These are phyloP conservation scores for Crossocerus cetratus DNA, from an alignment of 2,888 invertebrate species.

Conservation along the genomic window DNA sequence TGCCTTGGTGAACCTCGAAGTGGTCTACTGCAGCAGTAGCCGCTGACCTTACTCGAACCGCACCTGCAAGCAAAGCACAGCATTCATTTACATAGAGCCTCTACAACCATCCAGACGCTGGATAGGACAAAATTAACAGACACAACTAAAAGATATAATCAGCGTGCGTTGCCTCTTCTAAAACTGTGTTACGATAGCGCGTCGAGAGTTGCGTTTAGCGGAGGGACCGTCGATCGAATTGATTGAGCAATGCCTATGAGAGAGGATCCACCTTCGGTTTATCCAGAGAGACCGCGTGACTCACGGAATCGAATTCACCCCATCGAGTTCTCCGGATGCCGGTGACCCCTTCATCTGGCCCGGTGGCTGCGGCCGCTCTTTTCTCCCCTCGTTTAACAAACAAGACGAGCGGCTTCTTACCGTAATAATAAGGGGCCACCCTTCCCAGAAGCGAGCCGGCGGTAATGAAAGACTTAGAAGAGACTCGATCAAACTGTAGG, in stretches of 20 bases:
- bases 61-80: constrained; percentile 80
- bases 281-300: constrained; percentile 42
- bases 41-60: constrained; percentile 85
- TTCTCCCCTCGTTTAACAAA: constrained; percentile 73
- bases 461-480: constrained; percentile 76
- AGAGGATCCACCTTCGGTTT: constrained; percentile 26
- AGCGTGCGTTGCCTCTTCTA: too few relatives aligned
- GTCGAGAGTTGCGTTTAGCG: constrained; percentile 18
- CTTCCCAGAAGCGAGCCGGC: constrained; percentile 52
- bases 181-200: background rate
- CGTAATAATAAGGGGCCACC: constrained; percentile 73
- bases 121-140: too few relatives aligned
- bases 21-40: constrained; percentile 90
- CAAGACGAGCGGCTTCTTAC: constrained; percentile 67
- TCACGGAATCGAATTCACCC: constrained; percentile 36
- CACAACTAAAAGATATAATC: too few relatives aligned
- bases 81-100: background rate
- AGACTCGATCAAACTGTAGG: constrained; percentile 75
- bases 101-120: too few relatives aligned
- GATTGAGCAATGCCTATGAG: constrained; percentile 33
- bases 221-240: constrained; percentile 21
- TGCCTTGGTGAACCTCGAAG: constrained; percentile 98
- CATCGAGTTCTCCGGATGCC: constrained; percentile 21
- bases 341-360: constrained; percentile 64
- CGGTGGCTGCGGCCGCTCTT: constrained; percentile 33